Conservation (phyloP, 2,113 vertebrate genomes). For the Nothocercus nigrocapillus region DNA sequence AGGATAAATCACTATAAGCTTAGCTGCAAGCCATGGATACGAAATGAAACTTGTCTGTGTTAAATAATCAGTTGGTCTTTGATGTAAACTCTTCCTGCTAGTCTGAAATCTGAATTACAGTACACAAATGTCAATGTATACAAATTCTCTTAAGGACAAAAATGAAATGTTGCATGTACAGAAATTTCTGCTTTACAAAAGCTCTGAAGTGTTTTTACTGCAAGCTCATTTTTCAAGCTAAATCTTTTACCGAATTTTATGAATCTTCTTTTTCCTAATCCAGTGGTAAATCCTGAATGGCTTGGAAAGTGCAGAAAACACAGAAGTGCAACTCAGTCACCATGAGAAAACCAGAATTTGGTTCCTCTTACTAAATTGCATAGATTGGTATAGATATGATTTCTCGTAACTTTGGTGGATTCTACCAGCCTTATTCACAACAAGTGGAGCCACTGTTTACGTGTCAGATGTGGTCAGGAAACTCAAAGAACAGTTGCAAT, state of each 20-base stretch:
- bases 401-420: too few relatives aligned
- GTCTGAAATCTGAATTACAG: neutral
- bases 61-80: neutral
- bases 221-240: neutral
- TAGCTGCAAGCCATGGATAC: neutral
- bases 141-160: neutral
- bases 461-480: neutral
- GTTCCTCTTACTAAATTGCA: neutral
- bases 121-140: neutral
- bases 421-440: neutral
- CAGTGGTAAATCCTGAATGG: neutral
- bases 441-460: neutral
- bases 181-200: neutral
- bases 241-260: neutral
- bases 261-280: neutral
- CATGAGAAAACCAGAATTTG: neutral
- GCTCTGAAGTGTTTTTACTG: neutral
- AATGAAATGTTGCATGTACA: neutral
- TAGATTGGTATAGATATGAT: neutral
- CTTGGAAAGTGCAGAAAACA: neutral
- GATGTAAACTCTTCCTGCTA: neutral
- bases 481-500: neutral
- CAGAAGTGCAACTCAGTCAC: neutral
- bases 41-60: neutral
- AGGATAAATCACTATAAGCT: neutral